Evolutionary conservation across 30 jellyfish, hydroid and myxozoan genomes (phyloP), one percentile per base, ranked within the genome.

Genomic region (Hydractinia echinata): DNA sequence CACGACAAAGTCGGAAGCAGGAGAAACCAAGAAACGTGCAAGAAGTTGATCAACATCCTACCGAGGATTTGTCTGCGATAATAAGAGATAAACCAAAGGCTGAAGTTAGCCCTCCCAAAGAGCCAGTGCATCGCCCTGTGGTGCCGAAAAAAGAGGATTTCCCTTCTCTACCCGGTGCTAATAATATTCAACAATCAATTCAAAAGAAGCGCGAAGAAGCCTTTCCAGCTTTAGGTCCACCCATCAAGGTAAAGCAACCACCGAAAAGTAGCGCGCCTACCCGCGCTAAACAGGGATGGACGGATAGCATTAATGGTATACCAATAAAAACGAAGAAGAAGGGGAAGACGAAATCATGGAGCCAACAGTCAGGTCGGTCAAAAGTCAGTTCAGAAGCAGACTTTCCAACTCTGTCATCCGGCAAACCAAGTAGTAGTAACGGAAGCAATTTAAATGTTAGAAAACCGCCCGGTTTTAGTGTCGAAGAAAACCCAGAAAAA

Each of bases 141-240:
- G 21, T 77, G 81, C 21, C 73, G 64, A 53, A 55, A 13, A 79
- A 80, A 61, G 82, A 66, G 20, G 87, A 80, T 80, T 80, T 80
- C 66, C 87, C 87, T 15, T 44, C 87, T 8, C 61, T 80, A 50
- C 83, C 87, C 14, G 87, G 87, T 61, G 82, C 85, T 39, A 60
- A 15, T 61, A n/a, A 49, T 18, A n/a, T 48, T 61, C 55, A 55
- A 5, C 85, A 48, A 11, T 30, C 44, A 30, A 30, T 30, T 30
- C 21, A 15, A 50, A 50, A n/a, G 8, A 54, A 77, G 52, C 87
- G 52, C 69, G 85, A n/a, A 4, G 87, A 80, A 10, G 87, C 56
- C 21, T 80, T 80, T 66, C 87, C 87, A 5, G 81, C 53, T 6
- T n/a, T 71, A 8, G 61, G 81, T 11, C 39, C 39, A 20, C 81